Conservation (phyloP, 2,888 invertebrate genomes). For the Dicycla oo region DNA sequence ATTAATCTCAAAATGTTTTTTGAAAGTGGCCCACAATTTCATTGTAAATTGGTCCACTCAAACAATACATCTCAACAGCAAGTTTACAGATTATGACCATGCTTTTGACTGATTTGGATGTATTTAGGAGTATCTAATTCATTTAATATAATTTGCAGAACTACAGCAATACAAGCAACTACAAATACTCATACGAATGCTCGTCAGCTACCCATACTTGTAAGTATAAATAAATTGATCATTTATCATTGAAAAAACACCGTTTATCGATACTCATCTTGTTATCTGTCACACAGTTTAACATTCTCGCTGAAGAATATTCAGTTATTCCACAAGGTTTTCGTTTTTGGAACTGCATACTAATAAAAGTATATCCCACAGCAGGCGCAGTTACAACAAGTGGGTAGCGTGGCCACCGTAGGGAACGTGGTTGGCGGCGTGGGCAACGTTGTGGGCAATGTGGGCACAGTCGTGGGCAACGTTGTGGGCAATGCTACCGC, state of each 20-base stretch:
- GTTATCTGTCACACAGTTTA: background rate
- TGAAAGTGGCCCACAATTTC: background rate
- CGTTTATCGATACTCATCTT: background rate
- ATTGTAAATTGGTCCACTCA: background rate
- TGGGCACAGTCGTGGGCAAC: conserved; percentile 68
- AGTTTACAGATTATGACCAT: background rate
- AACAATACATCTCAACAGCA: background rate
- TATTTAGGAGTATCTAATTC: conserved; percentile 10
- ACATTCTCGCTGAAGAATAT: background rate
- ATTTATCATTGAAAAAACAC: background rate
- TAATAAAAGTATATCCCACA: conserved; percentile 68
- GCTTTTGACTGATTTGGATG: background rate
- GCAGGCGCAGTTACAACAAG: conserved; percentile 93
- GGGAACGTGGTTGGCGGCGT: conserved; percentile 68
- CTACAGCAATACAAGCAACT: conserved; percentile 83
- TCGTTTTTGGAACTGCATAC: background rate
- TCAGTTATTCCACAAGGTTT: background rate
- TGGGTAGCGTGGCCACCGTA: conserved; percentile 75
- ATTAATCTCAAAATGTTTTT: background rate
- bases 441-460: conserved; percentile 69
- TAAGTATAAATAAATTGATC: conserved; percentile 78
- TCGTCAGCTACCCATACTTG: conserved; percentile 93
- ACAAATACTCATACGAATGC: conserved; percentile 85
- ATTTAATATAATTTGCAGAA: conserved; percentile 73
- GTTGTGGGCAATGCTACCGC: conserved; percentile 68